These are phyloP conservation scores for Toxostoma redivivum DNA, from an alignment of 2,113 vertebrate genomes.

Conservation along the genomic window DNA sequence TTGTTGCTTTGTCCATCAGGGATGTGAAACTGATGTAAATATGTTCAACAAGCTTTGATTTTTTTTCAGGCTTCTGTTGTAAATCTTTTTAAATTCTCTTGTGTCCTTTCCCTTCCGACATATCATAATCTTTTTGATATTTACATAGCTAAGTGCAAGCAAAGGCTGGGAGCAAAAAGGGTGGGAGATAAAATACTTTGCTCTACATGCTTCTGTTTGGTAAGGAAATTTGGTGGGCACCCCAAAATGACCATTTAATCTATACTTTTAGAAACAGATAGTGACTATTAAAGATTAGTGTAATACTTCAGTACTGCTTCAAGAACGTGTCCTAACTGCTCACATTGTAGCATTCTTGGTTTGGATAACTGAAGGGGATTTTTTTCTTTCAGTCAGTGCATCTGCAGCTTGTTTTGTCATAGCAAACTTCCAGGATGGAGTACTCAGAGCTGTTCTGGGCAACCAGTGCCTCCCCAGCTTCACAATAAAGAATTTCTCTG, in stretches of 20 bases:
- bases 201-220: not conserved
- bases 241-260: not conserved
- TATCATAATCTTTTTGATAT: slow-evolving; percentile 44
- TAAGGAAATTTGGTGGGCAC: not conserved
- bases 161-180: not conserved
- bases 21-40: not conserved
- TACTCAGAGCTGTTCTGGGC: not conserved
- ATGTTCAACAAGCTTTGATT: not conserved
- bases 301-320: not conserved
- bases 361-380: not conserved
- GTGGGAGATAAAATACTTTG: not conserved
- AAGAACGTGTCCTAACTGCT: not conserved
- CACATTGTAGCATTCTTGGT: not conserved
- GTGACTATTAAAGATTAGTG: not conserved
- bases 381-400: not conserved
- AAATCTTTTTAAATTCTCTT: not conserved
- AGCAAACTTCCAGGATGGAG: not conserved
- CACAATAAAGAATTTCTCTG: not conserved
- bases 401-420: not conserved
- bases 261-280: not conserved
- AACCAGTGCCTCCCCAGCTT: not conserved
- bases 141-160: not conserved
- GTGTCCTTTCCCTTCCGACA: not conserved
- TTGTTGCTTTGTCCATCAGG: not conserved
- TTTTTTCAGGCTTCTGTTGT: not conserved